These are phyloP conservation scores for Ranitomeya variabilis DNA, from an alignment of 2,113 vertebrate species.

Conservation along the genomic window DNA sequence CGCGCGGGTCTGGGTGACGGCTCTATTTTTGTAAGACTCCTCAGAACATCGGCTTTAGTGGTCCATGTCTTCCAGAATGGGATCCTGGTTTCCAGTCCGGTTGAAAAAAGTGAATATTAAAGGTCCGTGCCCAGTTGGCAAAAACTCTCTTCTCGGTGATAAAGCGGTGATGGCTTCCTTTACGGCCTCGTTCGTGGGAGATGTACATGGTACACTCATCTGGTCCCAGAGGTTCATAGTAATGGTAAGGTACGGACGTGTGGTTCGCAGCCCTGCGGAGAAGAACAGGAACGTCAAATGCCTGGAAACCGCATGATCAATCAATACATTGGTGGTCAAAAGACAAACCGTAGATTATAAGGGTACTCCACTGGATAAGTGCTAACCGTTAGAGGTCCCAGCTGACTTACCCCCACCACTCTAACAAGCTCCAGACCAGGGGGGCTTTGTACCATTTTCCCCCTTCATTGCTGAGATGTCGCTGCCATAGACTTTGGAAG, in stretches of 20 bases:
- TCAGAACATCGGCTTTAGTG: slow-evolving; percentile 67
- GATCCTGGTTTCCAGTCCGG: slow-evolving; percentile 90
- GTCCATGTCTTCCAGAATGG: slow-evolving; percentile 55
- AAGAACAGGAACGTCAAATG: slow-evolving; percentile 42
- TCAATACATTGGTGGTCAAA: not conserved
- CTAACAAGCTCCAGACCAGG: too few species aligned
- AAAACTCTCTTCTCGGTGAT: slow-evolving; percentile 98
- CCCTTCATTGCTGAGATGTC: too few species aligned
- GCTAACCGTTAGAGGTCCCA: too few species aligned
- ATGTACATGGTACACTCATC: slow-evolving; percentile 98
- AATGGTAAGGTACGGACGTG: slow-evolving; percentile 92
- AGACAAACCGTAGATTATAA: too few species aligned
- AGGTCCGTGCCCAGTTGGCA: slow-evolving; percentile 92
- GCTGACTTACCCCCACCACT: too few species aligned
- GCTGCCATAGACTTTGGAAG: too few species aligned
- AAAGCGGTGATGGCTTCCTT: slow-evolving; percentile 96
- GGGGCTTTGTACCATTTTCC: too few species aligned
- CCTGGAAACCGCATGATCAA: not conserved
- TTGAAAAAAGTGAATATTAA: slow-evolving; percentile 94
- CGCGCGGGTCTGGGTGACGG: not conserved
- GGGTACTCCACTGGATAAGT: too few species aligned
- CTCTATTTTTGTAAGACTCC: slow-evolving; percentile 19
- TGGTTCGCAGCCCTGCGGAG: slow-evolving; percentile 83
- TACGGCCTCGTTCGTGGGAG: slow-evolving; percentile 90
- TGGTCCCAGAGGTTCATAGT: slow-evolving; percentile 89